phyloP scores from a whole-genome alignment of 2,113 vertebrate genomes.

The Herpetotheres cachinnans region DNA sequence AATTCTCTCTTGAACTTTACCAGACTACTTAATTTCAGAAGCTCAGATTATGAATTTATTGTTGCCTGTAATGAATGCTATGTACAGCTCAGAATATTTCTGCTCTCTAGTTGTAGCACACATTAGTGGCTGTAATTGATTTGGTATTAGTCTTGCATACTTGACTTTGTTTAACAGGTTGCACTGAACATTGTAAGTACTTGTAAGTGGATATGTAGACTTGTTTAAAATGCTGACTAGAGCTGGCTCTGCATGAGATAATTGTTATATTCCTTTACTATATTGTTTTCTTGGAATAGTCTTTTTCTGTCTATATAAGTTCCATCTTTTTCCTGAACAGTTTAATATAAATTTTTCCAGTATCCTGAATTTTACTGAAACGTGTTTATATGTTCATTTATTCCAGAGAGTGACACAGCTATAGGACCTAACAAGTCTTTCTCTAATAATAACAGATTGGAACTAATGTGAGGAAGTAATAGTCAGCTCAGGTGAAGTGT shows the following conservation, averaged over 20 bases:
- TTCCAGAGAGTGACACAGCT: background rate
- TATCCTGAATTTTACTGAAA: background rate
- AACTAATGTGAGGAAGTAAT: background rate
- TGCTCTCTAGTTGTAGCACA: background rate
- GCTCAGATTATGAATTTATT: background rate
- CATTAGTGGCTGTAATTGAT: conserved; percentile 20
- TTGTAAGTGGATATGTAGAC: background rate
- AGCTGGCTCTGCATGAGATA: background rate
- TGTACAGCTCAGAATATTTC: background rate
- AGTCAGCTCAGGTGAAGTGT: background rate
- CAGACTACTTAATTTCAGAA: background rate
- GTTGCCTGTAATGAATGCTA: background rate
- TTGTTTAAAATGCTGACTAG: background rate
- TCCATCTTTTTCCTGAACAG: background rate
- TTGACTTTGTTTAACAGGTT: conserved; percentile 25
- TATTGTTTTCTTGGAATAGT: background rate
- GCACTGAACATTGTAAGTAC: background rate
- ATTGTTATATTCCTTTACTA: background rate
- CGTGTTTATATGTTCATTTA: background rate
- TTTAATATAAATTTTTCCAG: background rate
- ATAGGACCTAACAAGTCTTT: background rate
- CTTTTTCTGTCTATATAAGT: background rate
- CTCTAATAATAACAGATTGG: background rate
- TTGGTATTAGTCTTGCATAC: conserved; percentile 11
- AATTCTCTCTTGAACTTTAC: background rate